Percentiles rank a stretch among this genome's conserved stretches.
phyloP scores from a whole-genome alignment of 2,113 vertebrate genomes.

The Spermophilus dauricus region DNA sequence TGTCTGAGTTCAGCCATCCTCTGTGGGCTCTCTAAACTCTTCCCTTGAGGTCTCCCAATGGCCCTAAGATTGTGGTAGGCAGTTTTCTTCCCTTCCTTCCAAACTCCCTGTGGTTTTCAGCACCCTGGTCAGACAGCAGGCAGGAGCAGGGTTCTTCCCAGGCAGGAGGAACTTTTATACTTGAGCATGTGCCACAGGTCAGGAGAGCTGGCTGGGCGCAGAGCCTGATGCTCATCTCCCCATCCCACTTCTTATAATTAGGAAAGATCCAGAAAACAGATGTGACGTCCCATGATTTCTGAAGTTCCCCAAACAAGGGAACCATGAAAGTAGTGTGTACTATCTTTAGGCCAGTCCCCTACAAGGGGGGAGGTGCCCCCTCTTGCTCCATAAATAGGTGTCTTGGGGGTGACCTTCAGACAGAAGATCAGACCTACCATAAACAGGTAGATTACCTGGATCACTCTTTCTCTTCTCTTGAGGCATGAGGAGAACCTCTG shows the following conservation, averaged over 20 bases:
- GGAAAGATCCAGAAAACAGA: not conserved
- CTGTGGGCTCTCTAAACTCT: not conserved
- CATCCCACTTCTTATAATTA: not conserved
- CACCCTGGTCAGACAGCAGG: not conserved
- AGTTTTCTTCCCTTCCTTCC: not conserved
- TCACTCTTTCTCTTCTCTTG: not conserved
- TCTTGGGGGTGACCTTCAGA: not conserved
- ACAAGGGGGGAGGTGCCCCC: fast-evolving
- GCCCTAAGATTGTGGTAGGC: not conserved
- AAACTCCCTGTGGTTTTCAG: not conserved
- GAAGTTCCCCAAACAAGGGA: not conserved
- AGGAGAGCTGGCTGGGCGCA: not conserved
- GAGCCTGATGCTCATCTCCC: not conserved
- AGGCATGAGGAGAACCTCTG: not conserved
- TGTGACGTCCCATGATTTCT: not conserved
- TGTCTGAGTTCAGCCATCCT: not conserved
- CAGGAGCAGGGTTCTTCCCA: not conserved
- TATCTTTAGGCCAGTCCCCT: not conserved
- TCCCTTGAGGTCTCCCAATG: not conserved
- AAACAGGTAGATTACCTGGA: not conserved
- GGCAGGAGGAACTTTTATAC: not conserved
- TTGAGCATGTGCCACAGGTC: not conserved
- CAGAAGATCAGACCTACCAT: not conserved
- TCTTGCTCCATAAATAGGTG: not conserved
- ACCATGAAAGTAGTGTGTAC: not conserved